These are phyloP conservation scores for Automeris io DNA, from an alignment of 2,888 invertebrate genomes.

Conservation along the genomic window DNA sequence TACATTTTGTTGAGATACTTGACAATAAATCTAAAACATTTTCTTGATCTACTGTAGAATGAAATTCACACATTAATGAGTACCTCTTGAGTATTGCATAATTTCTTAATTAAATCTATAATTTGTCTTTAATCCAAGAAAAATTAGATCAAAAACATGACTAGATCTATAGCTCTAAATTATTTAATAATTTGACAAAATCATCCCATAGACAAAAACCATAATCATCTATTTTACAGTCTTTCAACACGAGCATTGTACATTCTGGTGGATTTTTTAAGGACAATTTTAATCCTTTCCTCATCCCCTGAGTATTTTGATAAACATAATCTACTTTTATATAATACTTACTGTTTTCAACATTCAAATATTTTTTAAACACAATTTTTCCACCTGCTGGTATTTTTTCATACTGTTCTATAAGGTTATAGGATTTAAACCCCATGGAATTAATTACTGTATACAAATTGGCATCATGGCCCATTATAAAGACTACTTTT, in stretches of 20 bases:
- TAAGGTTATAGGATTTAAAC: constrained; percentile 38
- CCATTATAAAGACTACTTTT: constrained; percentile 51
- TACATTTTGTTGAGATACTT: no score
- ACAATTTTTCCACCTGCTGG: constrained; percentile 61
- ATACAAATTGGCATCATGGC: constrained; percentile 61
- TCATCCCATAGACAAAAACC: constrained; percentile 52
- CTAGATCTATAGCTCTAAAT: neutral
- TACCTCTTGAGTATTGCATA: no score
- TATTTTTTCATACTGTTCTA: constrained; percentile 40
- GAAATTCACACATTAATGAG: no score
- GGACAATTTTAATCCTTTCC: constrained; percentile 34
- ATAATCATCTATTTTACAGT: constrained; percentile 33
- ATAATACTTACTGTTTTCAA: constrained; percentile 22
- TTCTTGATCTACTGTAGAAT: no score
- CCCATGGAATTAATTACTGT: constrained; percentile 43
- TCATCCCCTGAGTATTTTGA: constrained; percentile 43
- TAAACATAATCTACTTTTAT: constrained; percentile 57
- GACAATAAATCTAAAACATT: no score
- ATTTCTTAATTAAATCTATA: no score
- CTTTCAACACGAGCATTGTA: constrained; percentile 35
- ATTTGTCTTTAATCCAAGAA: no score
- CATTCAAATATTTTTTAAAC: constrained; percentile 54
- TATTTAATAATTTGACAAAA: constrained; percentile 18
- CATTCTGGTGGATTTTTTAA: constrained; percentile 43
- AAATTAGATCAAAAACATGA: no score